Evolutionary conservation across 2,113 vertebrate genomes (phyloP).

Genomic region (Galemys pyrenaicus): DNA sequence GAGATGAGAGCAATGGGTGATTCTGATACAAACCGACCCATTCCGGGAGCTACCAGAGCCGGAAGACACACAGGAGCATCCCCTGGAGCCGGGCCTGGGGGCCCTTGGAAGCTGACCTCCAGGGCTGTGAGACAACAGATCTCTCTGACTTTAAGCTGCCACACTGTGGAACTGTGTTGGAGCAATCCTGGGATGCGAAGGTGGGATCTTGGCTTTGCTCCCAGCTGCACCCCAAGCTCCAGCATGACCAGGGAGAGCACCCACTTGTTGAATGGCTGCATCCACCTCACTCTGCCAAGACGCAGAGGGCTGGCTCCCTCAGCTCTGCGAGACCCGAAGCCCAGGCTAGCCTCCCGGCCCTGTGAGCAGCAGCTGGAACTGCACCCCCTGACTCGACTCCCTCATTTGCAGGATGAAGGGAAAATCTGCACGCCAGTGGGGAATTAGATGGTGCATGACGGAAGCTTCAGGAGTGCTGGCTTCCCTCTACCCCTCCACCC

Average conservation of each 20-base stretch:
- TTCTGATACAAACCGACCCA: neutral
- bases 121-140: rapidly evolving
- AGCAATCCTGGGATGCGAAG: neutral
- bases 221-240: neutral
- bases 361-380: neutral
- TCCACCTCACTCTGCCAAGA: too few species aligned
- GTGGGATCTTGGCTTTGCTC: neutral
- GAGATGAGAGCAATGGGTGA: neutral
- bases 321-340: too few species aligned
- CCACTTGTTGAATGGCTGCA: too few species aligned
- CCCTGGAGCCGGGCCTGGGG: rapidly evolving
- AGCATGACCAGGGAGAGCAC: too few species aligned
- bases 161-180: neutral
- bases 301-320: too few species aligned
- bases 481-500: neutral
- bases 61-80: neutral
- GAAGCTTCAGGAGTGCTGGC: rapidly evolving
- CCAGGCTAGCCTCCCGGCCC: neutral
- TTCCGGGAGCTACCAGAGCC: neutral
- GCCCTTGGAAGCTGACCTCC: neutral
- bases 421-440: neutral
- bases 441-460: neutral
- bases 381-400: neutral
- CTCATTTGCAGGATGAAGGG: neutral
- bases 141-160: neutral